A percentile compares a stretch with the other conserved stretches of the same genome.
These are phyloP conservation scores for Salvator merianae DNA, from an alignment of 2,113 vertebrate genomes.

Conservation along the genomic window DNA sequence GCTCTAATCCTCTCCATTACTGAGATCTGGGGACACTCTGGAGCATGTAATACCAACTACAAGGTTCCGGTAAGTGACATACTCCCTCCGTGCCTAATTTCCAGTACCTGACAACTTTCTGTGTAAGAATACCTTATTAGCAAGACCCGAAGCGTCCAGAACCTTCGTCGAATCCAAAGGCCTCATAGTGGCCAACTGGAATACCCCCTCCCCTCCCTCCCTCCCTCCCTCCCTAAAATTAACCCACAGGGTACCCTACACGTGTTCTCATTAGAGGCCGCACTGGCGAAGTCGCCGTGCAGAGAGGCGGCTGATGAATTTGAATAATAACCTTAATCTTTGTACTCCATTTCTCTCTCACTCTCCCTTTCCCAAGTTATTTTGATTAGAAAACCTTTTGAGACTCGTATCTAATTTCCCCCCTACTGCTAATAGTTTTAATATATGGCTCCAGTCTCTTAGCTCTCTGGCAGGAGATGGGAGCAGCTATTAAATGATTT, in stretches of 20 bases:
- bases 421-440: neutral
- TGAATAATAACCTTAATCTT: slow-evolving; percentile 66
- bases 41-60: slow-evolving; percentile 35
- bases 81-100: slow-evolving; percentile 68
- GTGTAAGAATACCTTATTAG: slow-evolving; percentile 81
- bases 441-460: slow-evolving; percentile 1
- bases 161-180: slow-evolving; percentile 78
- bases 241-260: slow-evolving; percentile 76
- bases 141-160: slow-evolving; percentile 78
- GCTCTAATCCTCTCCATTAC: too few relatives aligned
- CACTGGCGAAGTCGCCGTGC: slow-evolving; percentile 29
- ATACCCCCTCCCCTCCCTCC: slow-evolving; percentile 62
- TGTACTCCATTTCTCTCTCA: slow-evolving; percentile 44
- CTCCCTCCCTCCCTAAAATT: slow-evolving; percentile 69
- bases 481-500: slow-evolving; percentile 30
- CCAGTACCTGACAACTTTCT: slow-evolving; percentile 75
- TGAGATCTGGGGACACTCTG: too few relatives aligned
- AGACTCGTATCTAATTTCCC: neutral
- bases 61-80: slow-evolving; percentile 54
- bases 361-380: slow-evolving; percentile 40
- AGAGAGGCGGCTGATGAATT: slow-evolving; percentile 56
- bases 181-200: slow-evolving; percentile 74
- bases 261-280: slow-evolving; percentile 77
- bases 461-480: neutral
- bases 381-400: slow-evolving; percentile 44